Base-by-base conservation (phyloP, 1,140 invertebrate species). In the Dreissena rostriformis region DNA sequence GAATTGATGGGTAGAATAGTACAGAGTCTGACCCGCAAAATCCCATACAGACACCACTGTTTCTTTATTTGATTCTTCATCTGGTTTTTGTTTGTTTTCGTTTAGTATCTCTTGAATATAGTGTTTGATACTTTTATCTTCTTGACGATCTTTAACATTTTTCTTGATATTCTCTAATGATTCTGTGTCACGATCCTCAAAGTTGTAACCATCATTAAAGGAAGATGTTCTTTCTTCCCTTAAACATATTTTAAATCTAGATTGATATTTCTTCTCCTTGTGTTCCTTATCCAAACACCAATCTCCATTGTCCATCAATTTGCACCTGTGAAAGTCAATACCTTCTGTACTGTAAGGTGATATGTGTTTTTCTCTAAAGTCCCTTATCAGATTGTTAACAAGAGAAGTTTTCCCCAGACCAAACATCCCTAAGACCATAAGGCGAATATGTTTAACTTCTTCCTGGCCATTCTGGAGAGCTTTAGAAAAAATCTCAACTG, bases 351-450 rank as follows among this genome's bases (percentile, higher is more conserved):
- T 61, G 6, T 4, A 2, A n/a, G 57, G 57, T 61, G 2, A 6
- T 61, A 24, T 4, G 6, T 24, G 4, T 2, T 61, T 11, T 8
- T 67, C 39, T 0, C 15, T 22, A 39, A n/a, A 39, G 14, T 12
- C 66, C 0, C 51, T 22, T 15, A 78, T 39, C 29, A 79, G 24
- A 39, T 79, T 79, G n/a, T 79, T 63, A 6, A 79, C 52, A 55
- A 79, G 66, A 5, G 77, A 79, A 11, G 77, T 79, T 79, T 79
- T 79, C 10, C 77, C 77, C 14, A 79, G 66, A 19, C 26, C 65
- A 79, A 79, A 79, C 77, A 79, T 79, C 15, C 77, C 77, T 7
- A 79, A 65, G 14, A 79, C 65, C 77, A 79, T 79, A 5, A 70
- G 11, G 28, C 77, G 51, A 7, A 79, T 71, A 57, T 28, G 22